Base-by-base conservation (phyloP, 1,140 invertebrate genomes). In the Drosophila pseudoobscura region DNA sequence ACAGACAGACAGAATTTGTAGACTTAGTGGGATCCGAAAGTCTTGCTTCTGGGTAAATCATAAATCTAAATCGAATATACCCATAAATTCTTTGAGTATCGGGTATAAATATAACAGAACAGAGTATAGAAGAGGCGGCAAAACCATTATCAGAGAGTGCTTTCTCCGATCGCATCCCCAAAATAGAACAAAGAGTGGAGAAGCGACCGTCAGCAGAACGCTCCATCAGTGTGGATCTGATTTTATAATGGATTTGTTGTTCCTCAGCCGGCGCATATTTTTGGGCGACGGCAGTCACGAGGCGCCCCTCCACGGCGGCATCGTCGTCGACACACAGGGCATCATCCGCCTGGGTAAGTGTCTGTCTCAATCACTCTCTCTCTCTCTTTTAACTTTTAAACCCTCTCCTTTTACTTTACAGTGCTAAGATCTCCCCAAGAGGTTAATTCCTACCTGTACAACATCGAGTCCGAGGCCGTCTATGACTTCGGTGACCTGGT, bases 401-500 rank as follows among this genome's bases (percentile, higher is more conserved):
- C 17, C 9, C 11, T 29, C 3, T 26, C 6, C 35, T 4, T 31
- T 3, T 39, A 13, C 35, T 43, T 1, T 13, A 11, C 46, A 87
- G 79, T 90, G 4, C 75, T 91, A 1, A 78, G 52, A 15, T 77
- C 64, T 6, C 77, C 84, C 6, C 79, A 90, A 13, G 82, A 91
- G 41, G 83, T 92, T 7, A 91, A 92, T 75, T 76, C 78, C 1
- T 84, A 90, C 75, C 50, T 92, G 8, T 91, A 91, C 62, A 84
- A 90, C 24, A 90, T 69, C 1, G 84, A 90, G 52, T 88, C 89
- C 11, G 90, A 90, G 59, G 85, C 90, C 4, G 91, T 95, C 2
- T 90, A 93, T 13, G 94, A 95, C 90, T 94, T 93, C 52, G 95
- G 94, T 2, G 91, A 94, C 44, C 69, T 92, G 45, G 92, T 95